A percentile compares a stretch with the other conserved stretches of the same genome.
Conservation (phyloP, 2,888 invertebrate genomes). For the Machimus atricapillus region DNA sequence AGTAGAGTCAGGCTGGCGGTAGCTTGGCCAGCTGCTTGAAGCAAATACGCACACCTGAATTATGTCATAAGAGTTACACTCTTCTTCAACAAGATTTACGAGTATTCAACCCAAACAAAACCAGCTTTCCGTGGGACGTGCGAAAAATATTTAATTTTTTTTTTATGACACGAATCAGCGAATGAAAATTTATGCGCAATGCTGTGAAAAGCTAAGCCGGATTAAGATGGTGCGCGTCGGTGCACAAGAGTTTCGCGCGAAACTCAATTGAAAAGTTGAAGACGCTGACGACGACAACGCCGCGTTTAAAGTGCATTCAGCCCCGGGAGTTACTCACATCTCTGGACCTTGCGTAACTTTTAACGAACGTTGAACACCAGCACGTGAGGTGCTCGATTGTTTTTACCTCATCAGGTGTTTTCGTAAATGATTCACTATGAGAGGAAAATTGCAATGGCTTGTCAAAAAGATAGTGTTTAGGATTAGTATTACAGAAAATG, state of each 20-base stretch:
- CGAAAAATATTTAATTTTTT: slow-evolving; percentile 24
- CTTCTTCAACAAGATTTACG: slow-evolving; percentile 2
- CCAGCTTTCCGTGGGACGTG: slow-evolving; percentile 27
- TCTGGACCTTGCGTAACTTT: neutral
- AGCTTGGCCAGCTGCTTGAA: neutral
- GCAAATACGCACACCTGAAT: neutral
- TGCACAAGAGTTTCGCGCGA: neutral
- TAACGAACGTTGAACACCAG: slow-evolving; percentile 5
- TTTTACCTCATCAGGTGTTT: slow-evolving; percentile 9
- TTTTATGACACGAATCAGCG: slow-evolving; percentile 2
- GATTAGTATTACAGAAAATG: neutral
- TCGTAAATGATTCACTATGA: neutral
- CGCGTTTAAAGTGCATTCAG: slow-evolving; percentile 13
- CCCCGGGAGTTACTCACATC: slow-evolving; percentile 2
- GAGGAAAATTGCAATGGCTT: neutral
- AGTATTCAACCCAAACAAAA: slow-evolving; percentile 25
- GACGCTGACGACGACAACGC: neutral
- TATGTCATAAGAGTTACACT: neutral
- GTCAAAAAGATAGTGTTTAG: neutral
- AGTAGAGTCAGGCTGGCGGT: neutral
- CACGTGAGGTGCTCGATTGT: slow-evolving; percentile 16
- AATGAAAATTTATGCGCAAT: neutral
- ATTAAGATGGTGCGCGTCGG: neutral
- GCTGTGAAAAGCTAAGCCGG: neutral
- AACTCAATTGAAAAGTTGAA: neutral